Evolutionary conservation across 1,140 invertebrate species (phyloP).

Genomic region (Euura lappo): DNA sequence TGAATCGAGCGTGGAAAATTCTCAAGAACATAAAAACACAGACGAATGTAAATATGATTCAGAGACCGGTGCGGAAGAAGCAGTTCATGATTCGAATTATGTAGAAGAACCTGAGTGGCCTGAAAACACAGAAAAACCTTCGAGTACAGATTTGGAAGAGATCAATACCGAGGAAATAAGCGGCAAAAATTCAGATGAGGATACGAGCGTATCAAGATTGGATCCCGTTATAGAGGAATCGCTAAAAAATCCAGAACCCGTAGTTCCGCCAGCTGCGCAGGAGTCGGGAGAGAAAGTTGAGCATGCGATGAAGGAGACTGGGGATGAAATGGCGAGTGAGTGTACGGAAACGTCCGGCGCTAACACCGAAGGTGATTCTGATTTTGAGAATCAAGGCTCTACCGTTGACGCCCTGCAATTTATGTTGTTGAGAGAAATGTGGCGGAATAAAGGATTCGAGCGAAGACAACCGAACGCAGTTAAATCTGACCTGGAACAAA

Average conservation of each 20-base stretch:
- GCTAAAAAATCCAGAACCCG: background rate
- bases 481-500: background rate
- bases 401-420: background rate
- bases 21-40: too few relatives aligned
- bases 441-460: background rate
- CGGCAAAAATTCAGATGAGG: background rate
- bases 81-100: too few relatives aligned
- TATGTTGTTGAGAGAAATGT: conserved; percentile 6
- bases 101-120: too few relatives aligned
- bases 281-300: background rate
- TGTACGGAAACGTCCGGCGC: background rate
- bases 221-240: background rate
- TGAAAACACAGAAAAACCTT: too few relatives aligned
- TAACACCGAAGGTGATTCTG: background rate
- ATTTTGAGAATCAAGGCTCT: background rate
- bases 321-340: background rate
- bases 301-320: background rate
- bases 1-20: too few relatives aligned
- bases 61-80: too few relatives aligned
- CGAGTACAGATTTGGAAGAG: background rate
- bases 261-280: background rate
- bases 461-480: background rate
- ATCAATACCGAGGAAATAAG: background rate
- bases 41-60: too few relatives aligned
- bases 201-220: background rate